Evolutionary conservation across 1,140 invertebrate species (phyloP).

Genomic region (Saccostrea glomerata): DNA sequence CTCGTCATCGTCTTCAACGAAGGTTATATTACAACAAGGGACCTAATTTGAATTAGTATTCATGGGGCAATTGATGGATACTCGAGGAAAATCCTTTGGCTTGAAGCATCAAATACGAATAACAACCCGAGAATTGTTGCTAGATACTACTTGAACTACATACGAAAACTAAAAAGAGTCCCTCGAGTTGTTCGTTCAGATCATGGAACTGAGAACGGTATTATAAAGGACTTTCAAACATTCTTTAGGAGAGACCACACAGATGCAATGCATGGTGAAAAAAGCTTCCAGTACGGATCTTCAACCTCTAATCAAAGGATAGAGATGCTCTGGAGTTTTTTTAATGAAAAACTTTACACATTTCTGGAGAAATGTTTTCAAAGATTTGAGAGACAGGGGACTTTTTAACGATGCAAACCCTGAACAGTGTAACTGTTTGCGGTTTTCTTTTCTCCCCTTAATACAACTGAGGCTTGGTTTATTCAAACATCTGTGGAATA

Average conservation of each 20-base stretch:
- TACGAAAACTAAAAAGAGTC: conserved; percentile 11
- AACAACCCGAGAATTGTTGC: conserved; percentile 56
- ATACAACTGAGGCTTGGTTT: neutral
- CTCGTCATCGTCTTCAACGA: conserved; percentile 7
- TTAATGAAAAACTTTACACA: conserved; percentile 11
- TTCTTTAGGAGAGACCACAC: conserved; percentile 23
- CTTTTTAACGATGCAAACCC: neutral
- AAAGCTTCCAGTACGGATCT: conserved; percentile 32
- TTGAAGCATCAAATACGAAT: conserved; percentile 51
- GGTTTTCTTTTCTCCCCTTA: neutral
- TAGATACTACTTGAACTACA: conserved; percentile 43
- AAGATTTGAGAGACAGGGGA: conserved; percentile 7
- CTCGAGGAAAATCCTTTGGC: conserved; percentile 54
- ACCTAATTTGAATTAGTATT: conserved; percentile 46
- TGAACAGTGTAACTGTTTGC: neutral
- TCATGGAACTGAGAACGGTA: conserved; percentile 39
- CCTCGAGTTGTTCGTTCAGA: conserved; percentile 47
- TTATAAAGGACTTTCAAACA: conserved; percentile 33
- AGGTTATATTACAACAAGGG: conserved; percentile 24
- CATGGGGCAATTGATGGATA: conserved; percentile 56
- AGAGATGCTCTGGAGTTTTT: conserved; percentile 41
- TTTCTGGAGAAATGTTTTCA: conserved; percentile 48
- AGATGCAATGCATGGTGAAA: neutral
- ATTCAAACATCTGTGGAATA: neutral
- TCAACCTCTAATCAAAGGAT: conserved; percentile 48